Evolutionary conservation across 2,797 vertebrate genomes (phyloP).

Genomic region (Yasuhikotakia modesta): DNA sequence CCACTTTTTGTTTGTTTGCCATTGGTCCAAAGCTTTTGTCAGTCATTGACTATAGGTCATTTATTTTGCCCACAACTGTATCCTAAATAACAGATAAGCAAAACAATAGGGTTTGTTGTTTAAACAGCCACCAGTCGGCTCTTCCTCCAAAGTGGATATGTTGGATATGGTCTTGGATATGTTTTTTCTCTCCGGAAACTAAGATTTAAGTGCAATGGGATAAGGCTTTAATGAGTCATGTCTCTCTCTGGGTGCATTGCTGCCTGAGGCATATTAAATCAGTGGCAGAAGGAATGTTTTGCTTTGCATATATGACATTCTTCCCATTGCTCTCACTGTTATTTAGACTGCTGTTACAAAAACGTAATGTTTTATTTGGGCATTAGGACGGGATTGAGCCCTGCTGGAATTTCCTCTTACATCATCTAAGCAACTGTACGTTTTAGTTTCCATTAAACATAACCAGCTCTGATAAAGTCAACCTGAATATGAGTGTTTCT

Average conservation of each 20-base stretch:
- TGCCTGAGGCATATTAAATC: background rate
- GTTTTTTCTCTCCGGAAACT: background rate
- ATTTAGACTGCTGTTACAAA: slow-evolving; percentile 27
- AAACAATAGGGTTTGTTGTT: slow-evolving; percentile 19
- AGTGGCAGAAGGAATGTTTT: slow-evolving; percentile 25
- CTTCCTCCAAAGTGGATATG: background rate
- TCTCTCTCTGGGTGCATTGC: background rate
- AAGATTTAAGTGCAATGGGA: background rate
- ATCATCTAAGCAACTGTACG: no score
- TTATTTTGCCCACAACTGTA: background rate
- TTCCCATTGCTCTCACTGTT: slow-evolving; percentile 8
- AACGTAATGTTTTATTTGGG: slow-evolving; percentile 14
- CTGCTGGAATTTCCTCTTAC: no score
- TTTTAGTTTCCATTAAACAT: no score
- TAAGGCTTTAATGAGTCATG: background rate
- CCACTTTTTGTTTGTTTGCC: background rate
- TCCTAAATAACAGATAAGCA: background rate
- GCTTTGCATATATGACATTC: slow-evolving; percentile 27
- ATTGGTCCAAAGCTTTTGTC: background rate
- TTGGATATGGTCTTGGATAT: background rate
- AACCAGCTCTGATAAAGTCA: no score
- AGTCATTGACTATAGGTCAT: background rate
- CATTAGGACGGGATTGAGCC: slow-evolving; percentile 13
- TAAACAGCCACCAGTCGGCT: background rate
- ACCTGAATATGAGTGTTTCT: no score